Base-by-base conservation (phyloP, 2,797 vertebrate species). In the Sternotherus odoratus region DNA sequence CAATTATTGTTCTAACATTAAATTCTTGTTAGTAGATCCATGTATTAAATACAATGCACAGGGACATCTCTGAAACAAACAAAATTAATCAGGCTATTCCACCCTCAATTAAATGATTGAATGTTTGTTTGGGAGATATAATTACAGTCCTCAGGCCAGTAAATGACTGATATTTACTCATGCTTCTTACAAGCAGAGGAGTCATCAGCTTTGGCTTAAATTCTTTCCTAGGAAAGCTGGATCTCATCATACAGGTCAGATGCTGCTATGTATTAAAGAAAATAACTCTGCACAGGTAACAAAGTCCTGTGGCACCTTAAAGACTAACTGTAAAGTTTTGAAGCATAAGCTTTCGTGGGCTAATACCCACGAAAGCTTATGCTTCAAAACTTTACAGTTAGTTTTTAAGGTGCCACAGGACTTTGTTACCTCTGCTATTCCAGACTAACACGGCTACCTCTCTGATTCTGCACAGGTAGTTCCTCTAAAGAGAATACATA, bases 151-250 rank as follows among this genome's bases (percentile, higher is more conserved):
- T 78, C 72, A 83, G 8, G 26, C 36, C 33, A 92, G 83, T 3
- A 74, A 69, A 87, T 91, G 10, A 12, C 39, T 79, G 1, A 0
- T 30, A 9, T 56, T 50, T 60, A 49, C 30, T 79, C 23, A 49
- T 80, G 48, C 4, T 8, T 86, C n/a, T 13, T 91, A 87, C 11
- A 48, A 74, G 77, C 48, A 79, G 82, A 87, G 17, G 13, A 50
- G 46, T 54, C 82, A 5, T 86, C 86, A 85, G 79, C 77, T 87
- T 80, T 78, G 74, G 79, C 86, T n/a, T 26, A 82, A 82, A 19
- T 51, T 85, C 91, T 87, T 88, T 81, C 50, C 89, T 11, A 50
- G 77, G 57, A 95, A 93, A 95, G 92, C 89, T 95, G 93, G 79
- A 95, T 91, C 28, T 17, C 56, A 26, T 95, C 95, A 79, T 51